Base-by-base conservation (phyloP, 2,888 invertebrate genomes). In the Acronicta psi region DNA sequence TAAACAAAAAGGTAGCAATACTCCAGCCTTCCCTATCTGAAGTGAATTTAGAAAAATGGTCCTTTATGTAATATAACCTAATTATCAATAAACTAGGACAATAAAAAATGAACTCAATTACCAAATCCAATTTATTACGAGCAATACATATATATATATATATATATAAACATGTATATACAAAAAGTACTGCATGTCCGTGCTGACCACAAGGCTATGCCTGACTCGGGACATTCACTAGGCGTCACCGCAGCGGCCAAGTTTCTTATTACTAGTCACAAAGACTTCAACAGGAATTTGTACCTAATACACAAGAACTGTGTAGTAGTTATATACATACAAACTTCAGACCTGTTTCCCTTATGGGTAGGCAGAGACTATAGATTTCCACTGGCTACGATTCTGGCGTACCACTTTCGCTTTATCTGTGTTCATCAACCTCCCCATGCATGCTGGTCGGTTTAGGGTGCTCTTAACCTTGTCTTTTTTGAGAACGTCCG, bases 151-250 rank as follows among this genome's bases (percentile, higher is more conserved):
- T n/a, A n/a, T n/a, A n/a, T n/a, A n/a, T 52, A 42, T 16, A 25
- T 38, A 59, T 17, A 41, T 43, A 18, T 16, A 52, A 61, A 34
- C 40, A 49, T 53, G 44, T 9, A 40, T 55, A 17, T 41, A 52
- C 61, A 54, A 61, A 61, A 61, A 61, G 58, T 59, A 50, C 60
- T 46, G 60, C 37, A 70, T 73, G 75, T 79, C 75, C 75, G 73
- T 25, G 50, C 69, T 59, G 53, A 73, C 73, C 73, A 65, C 73
- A 61, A 63, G 68, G 67, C 74, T 80, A 79, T 66, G 63, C 59
- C 68, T 75, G 74, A 66, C 65, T 60, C 61, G 23, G 64, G 60
- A 68, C 81, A 81, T 81, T 81, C 81, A 71, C 81, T 73, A 38
- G 62, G 69, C 62, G 64, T 62, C 23, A 3, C 36, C 47, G 37